Base-by-base conservation (phyloP, 2,888 invertebrate genomes). In the Sarcophaga caerulescens region DNA sequence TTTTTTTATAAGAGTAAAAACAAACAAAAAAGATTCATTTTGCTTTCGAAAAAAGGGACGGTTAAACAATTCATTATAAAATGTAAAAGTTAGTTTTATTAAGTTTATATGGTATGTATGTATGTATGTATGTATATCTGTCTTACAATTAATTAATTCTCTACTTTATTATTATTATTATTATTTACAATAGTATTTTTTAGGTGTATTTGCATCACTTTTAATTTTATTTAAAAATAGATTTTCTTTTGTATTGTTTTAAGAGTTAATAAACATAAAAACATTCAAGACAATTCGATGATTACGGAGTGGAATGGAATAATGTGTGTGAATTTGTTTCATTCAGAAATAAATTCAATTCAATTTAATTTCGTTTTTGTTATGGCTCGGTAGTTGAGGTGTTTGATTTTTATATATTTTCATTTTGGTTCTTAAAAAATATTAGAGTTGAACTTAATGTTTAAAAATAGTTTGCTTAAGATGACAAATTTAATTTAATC, bases 351-450 rank as follows among this genome's bases (percentile, higher is more conserved):
- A 77, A 83, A 83, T 80, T 77, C 63, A 65, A 35, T 35, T 35
- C 35, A 35, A 35, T 35, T 35, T 35, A 35, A 35, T 35, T 35
- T 35, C 8, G 8, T 68, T 76, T 69, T 65, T 68, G 62, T 82
- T 65, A 83, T 85, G 85, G 85, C 85, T 85, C 85, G 85, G 85
- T 83, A 83, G 76, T 85, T 85, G 62, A 85, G 68, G 70, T 76
- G 71, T 71, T 21, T 77, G 12, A 60, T 45, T 19, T 76, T 47
- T 60, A 35, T 60, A 1, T 35, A 35, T 68, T 62, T 69, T 63
- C 44, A 57, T 35, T 57, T 59, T 65, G 44, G 69, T 75, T 68
- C 8, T 11, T 12, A 80, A 78, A 52, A 65, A 23, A 47, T 65
- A 74, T 74, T 75, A n/a, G 4, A 25, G 52, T 84, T 59, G 35